phyloP scores from a whole-genome alignment of 2,797 vertebrate species.

The Orientallactaga sibirica region DNA sequence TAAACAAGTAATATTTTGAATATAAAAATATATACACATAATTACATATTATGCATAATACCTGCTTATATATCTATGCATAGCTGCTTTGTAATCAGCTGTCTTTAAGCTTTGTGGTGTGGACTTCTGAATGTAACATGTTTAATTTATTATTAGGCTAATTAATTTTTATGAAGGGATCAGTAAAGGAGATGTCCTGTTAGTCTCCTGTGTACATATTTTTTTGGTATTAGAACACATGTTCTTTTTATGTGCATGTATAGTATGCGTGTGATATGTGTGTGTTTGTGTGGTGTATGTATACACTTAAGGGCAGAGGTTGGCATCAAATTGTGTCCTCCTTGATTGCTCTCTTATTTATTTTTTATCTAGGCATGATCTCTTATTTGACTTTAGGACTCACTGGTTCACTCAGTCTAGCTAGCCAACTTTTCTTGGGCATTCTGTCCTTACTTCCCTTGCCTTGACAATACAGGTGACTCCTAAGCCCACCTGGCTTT shows the following conservation, averaged over 20 bases:
- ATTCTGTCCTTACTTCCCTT: no score
- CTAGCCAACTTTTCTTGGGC: no score
- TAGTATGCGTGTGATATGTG: no score
- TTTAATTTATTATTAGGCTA: not conserved
- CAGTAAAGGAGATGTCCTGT: constrained; percentile 27
- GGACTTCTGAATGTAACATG: constrained; percentile 28
- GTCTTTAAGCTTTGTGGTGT: not conserved
- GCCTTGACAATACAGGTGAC: no score
- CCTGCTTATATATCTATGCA: not conserved
- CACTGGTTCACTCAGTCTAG: no score
- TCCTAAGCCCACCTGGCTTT: no score
- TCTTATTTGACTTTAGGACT: no score
- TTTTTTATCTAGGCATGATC: no score
- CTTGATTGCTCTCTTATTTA: no score
- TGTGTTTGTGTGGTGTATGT: no score
- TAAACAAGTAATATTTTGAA: constrained; percentile 8
- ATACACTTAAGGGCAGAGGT: no score
- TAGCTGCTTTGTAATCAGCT: not conserved
- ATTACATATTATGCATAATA: not conserved
- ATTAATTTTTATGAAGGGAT: not conserved
- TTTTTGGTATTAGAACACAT: constrained; percentile 63
- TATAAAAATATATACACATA: not conserved
- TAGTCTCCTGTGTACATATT: constrained; percentile 57
- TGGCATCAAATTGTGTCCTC: no score
- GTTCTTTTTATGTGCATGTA: constrained; percentile 28